Conservation (phyloP, 2,113 vertebrate genomes). For the Leptobrachium leishanense region DNA sequence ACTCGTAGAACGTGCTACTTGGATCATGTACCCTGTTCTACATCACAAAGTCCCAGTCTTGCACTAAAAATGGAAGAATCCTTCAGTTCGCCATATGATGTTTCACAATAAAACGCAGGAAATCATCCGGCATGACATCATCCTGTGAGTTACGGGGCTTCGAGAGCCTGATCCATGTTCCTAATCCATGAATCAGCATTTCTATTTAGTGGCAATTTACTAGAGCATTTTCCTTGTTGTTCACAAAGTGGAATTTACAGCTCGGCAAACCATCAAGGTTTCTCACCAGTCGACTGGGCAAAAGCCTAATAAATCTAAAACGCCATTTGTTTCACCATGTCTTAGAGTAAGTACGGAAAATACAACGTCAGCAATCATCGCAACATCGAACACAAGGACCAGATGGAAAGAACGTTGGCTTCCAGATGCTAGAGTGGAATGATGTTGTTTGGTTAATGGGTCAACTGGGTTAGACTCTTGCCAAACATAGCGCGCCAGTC, state of each 20-base stretch:
- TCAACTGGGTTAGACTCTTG: conserved; percentile 6
- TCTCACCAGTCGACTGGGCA: conserved; percentile 20
- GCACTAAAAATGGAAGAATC: too few relatives aligned
- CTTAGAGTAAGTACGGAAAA: conserved; percentile 22
- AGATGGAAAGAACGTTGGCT: conserved; percentile 31
- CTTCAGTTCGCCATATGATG: too few relatives aligned
- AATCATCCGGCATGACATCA: too few relatives aligned
- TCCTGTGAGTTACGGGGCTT: too few relatives aligned
- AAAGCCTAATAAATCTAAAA: conserved; percentile 17
- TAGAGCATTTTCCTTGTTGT: conserved; percentile 1
- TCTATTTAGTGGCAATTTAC: too few relatives aligned
- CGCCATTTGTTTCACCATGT: conserved; percentile 22
- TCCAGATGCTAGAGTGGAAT: conserved; percentile 36
- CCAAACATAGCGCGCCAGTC: conserved; percentile 22
- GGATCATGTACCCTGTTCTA: too few relatives aligned
- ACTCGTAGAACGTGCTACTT: too few relatives aligned
- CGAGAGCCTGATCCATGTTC: too few relatives aligned
- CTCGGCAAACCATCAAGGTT: conserved; percentile 17
- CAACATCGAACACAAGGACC: conserved; percentile 8
- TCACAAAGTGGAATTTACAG: conserved; percentile 20
- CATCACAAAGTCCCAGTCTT: too few relatives aligned
- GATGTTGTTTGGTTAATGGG: conserved; percentile 35
- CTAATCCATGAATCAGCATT: too few relatives aligned
- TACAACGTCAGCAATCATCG: conserved; percentile 40
- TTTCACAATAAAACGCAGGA: too few relatives aligned